Conservation (phyloP, 1,140 invertebrate genomes). For the Archivesica marissinica region DNA sequence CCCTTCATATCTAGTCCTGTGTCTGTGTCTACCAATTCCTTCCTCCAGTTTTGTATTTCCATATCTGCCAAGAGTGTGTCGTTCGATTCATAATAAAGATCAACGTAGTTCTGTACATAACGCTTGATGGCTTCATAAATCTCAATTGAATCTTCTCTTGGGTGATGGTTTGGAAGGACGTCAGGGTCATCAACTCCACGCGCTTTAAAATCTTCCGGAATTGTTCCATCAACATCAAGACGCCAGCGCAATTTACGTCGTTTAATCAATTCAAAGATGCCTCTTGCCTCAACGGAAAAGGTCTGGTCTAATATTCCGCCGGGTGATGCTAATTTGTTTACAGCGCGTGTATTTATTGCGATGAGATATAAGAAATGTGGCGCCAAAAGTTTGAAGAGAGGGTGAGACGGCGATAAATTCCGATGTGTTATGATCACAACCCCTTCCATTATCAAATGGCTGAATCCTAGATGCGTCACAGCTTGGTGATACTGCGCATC, state of each 20-base stretch:
- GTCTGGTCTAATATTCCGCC: constrained; percentile 24
- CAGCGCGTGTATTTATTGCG: constrained; percentile 79
- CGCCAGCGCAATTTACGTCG: constrained; percentile 43
- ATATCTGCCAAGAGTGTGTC: constrained; percentile 68
- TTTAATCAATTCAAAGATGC: constrained; percentile 14
- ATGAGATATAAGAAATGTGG: constrained; percentile 85
- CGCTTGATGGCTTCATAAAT: constrained; percentile 79
- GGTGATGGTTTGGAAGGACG: constrained; percentile 83
- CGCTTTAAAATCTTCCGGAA: constrained; percentile 65
- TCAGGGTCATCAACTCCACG: constrained; percentile 76
- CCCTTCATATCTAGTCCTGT: constrained; percentile 78
- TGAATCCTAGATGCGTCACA: constrained; percentile 82
- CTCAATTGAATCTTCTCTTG: constrained; percentile 83
- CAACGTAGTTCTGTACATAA: constrained; percentile 77
- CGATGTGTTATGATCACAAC: constrained; percentile 82
- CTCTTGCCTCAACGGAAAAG: neutral
- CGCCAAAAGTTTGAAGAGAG: constrained; percentile 84
- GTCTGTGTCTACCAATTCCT: constrained; percentile 76
- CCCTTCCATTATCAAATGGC: constrained; percentile 84
- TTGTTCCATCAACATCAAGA: constrained; percentile 61
- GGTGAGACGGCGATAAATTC: constrained; percentile 84
- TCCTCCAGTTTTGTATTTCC: constrained; percentile 81
- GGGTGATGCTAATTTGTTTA: constrained; percentile 32
- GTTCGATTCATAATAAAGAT: constrained; percentile 61
- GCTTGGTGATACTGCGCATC: constrained; percentile 84